Base-by-base conservation (phyloP, 2,113 vertebrate genomes). In the Bubo bubo region DNA sequence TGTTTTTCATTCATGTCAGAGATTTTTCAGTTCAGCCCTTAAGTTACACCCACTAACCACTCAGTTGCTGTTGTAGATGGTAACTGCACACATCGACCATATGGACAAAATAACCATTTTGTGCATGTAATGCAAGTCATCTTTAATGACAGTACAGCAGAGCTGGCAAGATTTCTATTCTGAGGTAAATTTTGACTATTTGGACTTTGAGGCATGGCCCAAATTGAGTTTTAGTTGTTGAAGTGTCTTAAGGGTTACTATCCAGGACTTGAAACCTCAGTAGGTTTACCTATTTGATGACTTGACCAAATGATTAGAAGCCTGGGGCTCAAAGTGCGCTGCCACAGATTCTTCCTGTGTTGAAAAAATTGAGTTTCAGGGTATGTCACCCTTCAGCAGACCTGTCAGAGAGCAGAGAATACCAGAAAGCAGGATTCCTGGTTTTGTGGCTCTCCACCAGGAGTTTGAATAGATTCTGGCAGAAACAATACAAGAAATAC, bases 151-250 rank as follows among this genome's bases (percentile, higher is more conserved):
- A 4, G 8, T 27, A 59, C 14, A 41, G 4, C 30, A 67, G 28
- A 85, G 14, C 1, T 16, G 49, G 5, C 3, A 75, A 52, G 8
- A 18, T 34, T 93, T 72, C 43, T 68, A 5, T 43, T 79, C 15
- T 56, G 43, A 32, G 12, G 6, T 8, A 64, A 30, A 39, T 66
- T 73, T 88, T 62, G 12, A 22, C 9, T 60, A 2, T 37, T 72
- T 62, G 9, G 10, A 32, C 60, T 64, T 72, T 77, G 8, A 75
- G 1, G 1, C 2, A 2, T 53, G 21, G 27, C 11, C 1, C 3
- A 1, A 62, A 64, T 2, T n/a, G 34, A 60, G 4, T 23, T 82
- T 88, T 53, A 86, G 21, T 23, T 20, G 8, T 9, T 64, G 14
- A 50, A 2, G 0, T 30, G 18, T 24, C 34, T 58, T 60, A 39